Base-by-base conservation (phyloP, 2,113 vertebrate species). In the Pao palembangensis region DNA sequence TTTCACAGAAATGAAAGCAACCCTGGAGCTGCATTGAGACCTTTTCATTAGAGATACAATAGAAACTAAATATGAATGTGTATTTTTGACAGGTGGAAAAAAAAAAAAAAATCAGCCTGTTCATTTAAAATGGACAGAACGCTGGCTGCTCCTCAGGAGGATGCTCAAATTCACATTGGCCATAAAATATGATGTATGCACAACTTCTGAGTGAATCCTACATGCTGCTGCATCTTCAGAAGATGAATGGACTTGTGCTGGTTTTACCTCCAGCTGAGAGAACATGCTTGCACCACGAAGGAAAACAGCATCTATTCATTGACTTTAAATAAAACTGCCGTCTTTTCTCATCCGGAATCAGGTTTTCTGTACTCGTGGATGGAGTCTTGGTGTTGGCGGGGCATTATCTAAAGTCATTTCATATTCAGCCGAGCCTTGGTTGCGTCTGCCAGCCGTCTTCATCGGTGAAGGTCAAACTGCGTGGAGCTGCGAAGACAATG, bases 321-420 rank as follows among this genome's bases (percentile, higher is more conserved):
- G 10, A 76, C 84, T 87, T 83, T 80, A 63, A 84, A 87, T 88
- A 84, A 88, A 78, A 64, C 78, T 57, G 19, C 69, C 73, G 87
- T 88, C 77, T 81, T 71, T 59, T 69, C 69, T 71, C 74, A 81
- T 87, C 74, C 79, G 17, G 0, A 63, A 42, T 69, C 56, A 64
- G 49, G 56, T 67, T 56, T 65, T 48, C 46, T 67, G 61, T 77
- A 84, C 87, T 88, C 73, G 80, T 23, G 63, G 61, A 44, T 38
- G 64, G 71, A 66, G 75, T 69, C 75, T 47, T 63, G 80, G 73
- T 76, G 86, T 54, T 82, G 65, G 69, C 49, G 44, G 70, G 43
- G 67, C 41, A 74, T 14, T 61, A 48, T 77, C 69, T 79, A 34
- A 69, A 67, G 67, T 46, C 31, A 46, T 73, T 73, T 84, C 70